These are phyloP conservation scores for Megalops atlanticus DNA, from an alignment of 2,113 vertebrate genomes.

Conservation along the genomic window DNA sequence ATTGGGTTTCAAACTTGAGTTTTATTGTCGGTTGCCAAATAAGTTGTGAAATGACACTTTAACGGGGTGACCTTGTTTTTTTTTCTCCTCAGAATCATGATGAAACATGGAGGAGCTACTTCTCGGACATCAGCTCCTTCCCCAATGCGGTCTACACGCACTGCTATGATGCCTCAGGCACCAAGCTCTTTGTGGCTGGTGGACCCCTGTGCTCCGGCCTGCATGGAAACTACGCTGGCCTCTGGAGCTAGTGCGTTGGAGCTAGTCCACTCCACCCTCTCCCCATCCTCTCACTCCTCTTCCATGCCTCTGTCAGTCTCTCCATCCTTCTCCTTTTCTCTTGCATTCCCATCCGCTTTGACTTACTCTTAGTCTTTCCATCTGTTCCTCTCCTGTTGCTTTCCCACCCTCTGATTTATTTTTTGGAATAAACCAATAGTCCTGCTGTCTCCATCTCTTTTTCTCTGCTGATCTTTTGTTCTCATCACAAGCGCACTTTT, in stretches of 20 bases:
- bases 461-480: not conserved
- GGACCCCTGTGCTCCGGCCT: conserved; percentile 96
- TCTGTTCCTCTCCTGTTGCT: not conserved
- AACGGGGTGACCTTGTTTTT: no score
- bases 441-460: not conserved
- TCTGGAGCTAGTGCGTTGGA: conserved; percentile 86
- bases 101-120: conserved; percentile 98
- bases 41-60: not conserved
- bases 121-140: conserved; percentile 94
- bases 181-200: conserved; percentile 95
- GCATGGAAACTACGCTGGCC: conserved; percentile 95
- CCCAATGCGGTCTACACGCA: conserved; percentile 98
- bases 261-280: conserved; percentile 22
- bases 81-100: conserved; percentile 84
- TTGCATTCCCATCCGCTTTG: not conserved
- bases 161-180: conserved; percentile 97
- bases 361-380: not conserved
- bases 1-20: no score
- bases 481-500: not conserved
- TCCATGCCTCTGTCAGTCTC: conserved; percentile 31
- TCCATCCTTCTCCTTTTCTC: conserved; percentile 11
- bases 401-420: not conserved
- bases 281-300: conserved; percentile 14
- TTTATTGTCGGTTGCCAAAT: no score
- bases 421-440: not conserved